Evolutionary conservation across 2,888 invertebrate genomes (phyloP).

Genomic region (Yponomeuta cagnagella): DNA sequence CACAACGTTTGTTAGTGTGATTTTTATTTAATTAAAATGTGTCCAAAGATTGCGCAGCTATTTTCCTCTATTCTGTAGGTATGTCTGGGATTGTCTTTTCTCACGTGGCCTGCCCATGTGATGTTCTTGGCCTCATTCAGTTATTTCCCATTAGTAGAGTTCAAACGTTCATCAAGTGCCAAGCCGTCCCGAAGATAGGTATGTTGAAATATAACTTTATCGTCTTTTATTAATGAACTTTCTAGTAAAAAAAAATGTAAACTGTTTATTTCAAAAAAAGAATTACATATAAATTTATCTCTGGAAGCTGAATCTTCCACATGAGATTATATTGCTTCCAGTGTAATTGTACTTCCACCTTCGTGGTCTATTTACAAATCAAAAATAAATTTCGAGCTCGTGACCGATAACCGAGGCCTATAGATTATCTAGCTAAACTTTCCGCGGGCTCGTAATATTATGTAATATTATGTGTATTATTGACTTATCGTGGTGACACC

Average conservation of each 20-base stretch:
- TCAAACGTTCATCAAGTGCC: no score
- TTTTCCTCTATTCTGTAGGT: neutral
- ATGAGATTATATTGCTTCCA: neutral
- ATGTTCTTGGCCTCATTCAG: no score
- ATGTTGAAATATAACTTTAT: neutral
- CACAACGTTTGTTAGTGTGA: neutral
- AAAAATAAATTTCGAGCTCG: neutral
- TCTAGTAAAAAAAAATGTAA: no score
- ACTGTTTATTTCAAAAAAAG: no score
- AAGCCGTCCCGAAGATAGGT: no score
- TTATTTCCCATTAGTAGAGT: no score
- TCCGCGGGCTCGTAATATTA: constrained; percentile 23
- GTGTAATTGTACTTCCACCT: neutral
- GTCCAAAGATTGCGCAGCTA: neutral
- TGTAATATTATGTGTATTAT: no score
- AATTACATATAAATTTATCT: no score
- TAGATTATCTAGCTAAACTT: constrained; percentile 24
- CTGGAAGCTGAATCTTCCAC: no score
- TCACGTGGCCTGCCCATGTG: no score
- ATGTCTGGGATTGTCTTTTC: neutral
- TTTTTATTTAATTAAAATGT: no score
- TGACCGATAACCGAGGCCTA: neutral
- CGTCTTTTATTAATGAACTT: neutral
- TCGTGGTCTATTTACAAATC: neutral
- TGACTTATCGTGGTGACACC: constrained; percentile 9